Percentiles rank a stretch among this genome's conserved stretches.
phyloP scores from a whole-genome alignment of 2,888 invertebrate genomes.

The Calameuta idolon region DNA sequence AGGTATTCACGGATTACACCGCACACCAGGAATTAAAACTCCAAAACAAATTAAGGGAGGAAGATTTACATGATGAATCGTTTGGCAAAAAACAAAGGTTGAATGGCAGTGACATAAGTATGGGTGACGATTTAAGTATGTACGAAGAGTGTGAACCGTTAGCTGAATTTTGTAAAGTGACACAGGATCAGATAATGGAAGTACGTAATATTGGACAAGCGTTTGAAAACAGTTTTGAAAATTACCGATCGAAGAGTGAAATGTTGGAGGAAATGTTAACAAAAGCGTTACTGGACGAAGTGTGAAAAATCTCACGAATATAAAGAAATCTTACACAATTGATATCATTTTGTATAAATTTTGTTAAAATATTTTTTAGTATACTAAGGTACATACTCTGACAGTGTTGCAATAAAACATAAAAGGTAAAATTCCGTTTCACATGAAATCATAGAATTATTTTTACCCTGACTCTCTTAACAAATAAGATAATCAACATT shows the following conservation, averaged over 20 bases:
- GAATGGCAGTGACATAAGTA: conserved; percentile 14
- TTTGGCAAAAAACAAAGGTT: conserved; percentile 6
- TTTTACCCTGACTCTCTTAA: background rate
- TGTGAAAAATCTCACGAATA: background rate
- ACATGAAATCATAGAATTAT: background rate
- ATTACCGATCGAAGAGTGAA: conserved; percentile 67
- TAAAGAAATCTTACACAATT: background rate
- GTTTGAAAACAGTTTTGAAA: conserved; percentile 69
- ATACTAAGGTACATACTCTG: background rate
- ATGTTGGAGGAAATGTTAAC: conserved; percentile 69
- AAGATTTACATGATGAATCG: background rate
- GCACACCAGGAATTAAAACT: conserved; percentile 9
- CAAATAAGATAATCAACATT: background rate
- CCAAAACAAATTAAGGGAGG: conserved; percentile 4
- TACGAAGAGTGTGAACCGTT: conserved; percentile 20
- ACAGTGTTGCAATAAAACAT: background rate
- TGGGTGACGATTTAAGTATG: conserved; percentile 6
- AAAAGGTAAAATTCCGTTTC: background rate
- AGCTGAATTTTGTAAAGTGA: conserved; percentile 35
- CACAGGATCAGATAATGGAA: conserved; percentile 26
- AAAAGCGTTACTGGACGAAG: conserved; percentile 60
- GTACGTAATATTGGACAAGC: conserved; percentile 54
- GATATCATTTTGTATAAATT: background rate
- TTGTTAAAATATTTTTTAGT: background rate
- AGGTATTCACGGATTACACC: conserved; percentile 42